Evolutionary conservation across 2,797 vertebrate genomes (phyloP).

Genomic region (Platyrinchus mystaceus): DNA sequence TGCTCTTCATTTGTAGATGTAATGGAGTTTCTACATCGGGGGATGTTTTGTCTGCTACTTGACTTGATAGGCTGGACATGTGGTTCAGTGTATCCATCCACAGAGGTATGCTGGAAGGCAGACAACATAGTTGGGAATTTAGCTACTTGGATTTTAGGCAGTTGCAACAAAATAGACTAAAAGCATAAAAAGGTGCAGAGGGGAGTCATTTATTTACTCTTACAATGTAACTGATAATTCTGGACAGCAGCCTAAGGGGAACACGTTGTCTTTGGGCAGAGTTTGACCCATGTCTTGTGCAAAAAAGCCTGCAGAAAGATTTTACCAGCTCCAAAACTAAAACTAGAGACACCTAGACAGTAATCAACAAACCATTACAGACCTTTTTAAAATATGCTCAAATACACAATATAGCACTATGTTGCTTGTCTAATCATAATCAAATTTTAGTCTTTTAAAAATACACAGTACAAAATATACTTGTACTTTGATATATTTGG

Average conservation of each 20-base stretch:
- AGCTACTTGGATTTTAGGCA: background rate
- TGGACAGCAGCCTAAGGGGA: background rate
- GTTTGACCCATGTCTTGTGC: background rate
- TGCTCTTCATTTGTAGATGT: conserved; percentile 90
- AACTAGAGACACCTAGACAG: background rate
- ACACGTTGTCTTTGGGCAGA: background rate
- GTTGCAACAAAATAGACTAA: background rate
- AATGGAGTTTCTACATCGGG: conserved; percentile 90
- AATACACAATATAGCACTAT: background rate
- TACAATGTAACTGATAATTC: background rate
- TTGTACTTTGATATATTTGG: background rate
- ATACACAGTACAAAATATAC: background rate
- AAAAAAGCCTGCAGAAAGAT: background rate
- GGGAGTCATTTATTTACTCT: background rate
- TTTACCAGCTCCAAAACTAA: background rate
- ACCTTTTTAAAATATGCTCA: background rate
- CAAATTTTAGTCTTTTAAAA: background rate
- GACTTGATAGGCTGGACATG: conserved; percentile 86
- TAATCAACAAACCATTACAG: background rate
- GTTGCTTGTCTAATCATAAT: background rate
- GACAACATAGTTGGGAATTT: background rate
- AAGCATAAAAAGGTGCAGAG: background rate
- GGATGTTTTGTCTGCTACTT: conserved; percentile 89
- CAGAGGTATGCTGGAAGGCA: conserved; percentile 85
- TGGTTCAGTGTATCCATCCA: conserved; percentile 87